These are phyloP conservation scores for Vireo griseus DNA, from an alignment of 2,797 vertebrate species.

Conservation along the genomic window DNA sequence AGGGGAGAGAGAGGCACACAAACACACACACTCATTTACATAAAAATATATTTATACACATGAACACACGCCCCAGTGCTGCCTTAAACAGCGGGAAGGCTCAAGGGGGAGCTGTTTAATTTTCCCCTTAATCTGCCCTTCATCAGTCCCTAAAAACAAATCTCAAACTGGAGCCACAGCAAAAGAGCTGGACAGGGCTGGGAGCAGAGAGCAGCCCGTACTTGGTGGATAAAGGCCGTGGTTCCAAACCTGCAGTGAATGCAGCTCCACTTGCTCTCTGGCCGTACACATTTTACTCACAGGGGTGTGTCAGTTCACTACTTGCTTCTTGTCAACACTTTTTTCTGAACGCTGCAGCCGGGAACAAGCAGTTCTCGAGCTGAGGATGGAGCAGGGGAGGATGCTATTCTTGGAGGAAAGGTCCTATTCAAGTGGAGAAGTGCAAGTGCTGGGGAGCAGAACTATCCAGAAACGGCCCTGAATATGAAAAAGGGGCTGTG, in stretches of 20 bases:
- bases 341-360: background rate
- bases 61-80: background rate
- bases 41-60: rapidly evolving
- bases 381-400: conserved; percentile 42
- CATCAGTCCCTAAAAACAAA: background rate
- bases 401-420: conserved; percentile 61
- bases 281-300: background rate
- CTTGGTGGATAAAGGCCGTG: background rate
- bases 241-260: background rate
- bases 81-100: background rate
- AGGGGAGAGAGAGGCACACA: background rate
- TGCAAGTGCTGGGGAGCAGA: background rate
- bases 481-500: background rate
- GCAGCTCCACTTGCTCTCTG: background rate
- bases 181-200: background rate
- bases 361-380: conserved; percentile 49
- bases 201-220: background rate
- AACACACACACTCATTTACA: background rate
- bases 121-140: background rate
- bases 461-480: conserved; percentile 28
- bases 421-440: conserved; percentile 33
- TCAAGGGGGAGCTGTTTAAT: rapidly evolving
- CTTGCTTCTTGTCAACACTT: conserved; percentile 11
- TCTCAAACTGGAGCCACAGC: background rate
- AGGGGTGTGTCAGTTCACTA: conserved; percentile 29